Conservation (phyloP, 1,140 invertebrate species). For the Zophobas atratus region DNA sequence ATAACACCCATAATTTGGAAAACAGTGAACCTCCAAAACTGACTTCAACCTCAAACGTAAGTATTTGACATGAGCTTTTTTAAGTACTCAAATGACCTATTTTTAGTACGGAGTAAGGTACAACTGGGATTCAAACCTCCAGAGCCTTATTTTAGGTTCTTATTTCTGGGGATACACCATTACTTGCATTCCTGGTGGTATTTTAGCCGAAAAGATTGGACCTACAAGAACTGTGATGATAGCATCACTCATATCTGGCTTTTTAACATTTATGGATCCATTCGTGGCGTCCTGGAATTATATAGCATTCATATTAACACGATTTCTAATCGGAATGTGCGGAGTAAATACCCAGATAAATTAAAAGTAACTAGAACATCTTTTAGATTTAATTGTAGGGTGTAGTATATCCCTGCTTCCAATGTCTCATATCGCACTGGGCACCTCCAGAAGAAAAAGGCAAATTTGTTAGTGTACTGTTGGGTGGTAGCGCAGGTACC, state of each 20-base stretch:
- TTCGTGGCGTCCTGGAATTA: slow-evolving; percentile 75
- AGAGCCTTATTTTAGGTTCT: slow-evolving; percentile 76
- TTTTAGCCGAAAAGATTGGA: slow-evolving; percentile 68
- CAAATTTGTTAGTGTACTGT: slow-evolving; percentile 81
- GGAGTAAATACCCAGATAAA: slow-evolving; percentile 70
- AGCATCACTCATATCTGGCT: slow-evolving; percentile 76
- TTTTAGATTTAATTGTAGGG: slow-evolving; percentile 69
- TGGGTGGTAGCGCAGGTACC: slow-evolving; percentile 85
- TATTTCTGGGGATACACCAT: slow-evolving; percentile 78
- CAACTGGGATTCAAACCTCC: slow-evolving; percentile 74
- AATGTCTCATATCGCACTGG: slow-evolving; percentile 82
- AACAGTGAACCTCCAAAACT: slow-evolving; percentile 46
- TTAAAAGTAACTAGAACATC: not conserved
- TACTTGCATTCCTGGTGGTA: slow-evolving; percentile 63
- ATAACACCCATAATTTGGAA: slow-evolving; percentile 12
- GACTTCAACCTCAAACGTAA: slow-evolving; percentile 54
- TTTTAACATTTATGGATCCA: slow-evolving; percentile 81
- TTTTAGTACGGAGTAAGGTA: slow-evolving; percentile 68
- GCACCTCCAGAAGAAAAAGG: slow-evolving; percentile 84
- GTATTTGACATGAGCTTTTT: slow-evolving; percentile 5
- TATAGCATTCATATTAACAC: slow-evolving; percentile 73
- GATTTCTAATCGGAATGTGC: slow-evolving; percentile 79
- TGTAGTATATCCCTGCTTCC: slow-evolving; percentile 80
- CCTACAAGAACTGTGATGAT: slow-evolving; percentile 77
- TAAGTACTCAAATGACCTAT: not conserved